Conservation (phyloP, 2,888 invertebrate species). For the Morinoia aosen region DNA sequence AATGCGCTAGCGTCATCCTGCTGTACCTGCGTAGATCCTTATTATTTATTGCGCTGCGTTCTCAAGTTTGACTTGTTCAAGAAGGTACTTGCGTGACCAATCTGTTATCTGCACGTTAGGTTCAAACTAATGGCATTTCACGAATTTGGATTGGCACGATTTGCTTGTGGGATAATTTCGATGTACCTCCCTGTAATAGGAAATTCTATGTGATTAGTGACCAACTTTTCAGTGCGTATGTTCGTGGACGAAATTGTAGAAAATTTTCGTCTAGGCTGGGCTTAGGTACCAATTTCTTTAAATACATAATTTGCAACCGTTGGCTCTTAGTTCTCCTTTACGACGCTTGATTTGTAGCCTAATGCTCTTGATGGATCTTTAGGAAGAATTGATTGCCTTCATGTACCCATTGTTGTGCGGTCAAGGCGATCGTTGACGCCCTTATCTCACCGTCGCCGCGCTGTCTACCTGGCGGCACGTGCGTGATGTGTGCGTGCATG, state of each 20-base stretch:
- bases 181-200: neutral
- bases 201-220: neutral
- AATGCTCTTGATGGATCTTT: neutral
- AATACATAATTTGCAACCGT: neutral
- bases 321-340: neutral
- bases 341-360: neutral
- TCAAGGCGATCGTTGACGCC: neutral
- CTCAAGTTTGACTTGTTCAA: neutral
- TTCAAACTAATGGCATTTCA: neutral
- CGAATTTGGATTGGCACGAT: neutral
- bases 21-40: neutral
- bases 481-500: too few species aligned
- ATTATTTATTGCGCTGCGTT: neutral
- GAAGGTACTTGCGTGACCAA: neutral
- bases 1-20: neutral
- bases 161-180: neutral
- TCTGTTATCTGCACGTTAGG: neutral
- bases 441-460: neutral
- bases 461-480: neutral
- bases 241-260: neutral
- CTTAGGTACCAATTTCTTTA: neutral
- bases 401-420: neutral
- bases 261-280: neutral
- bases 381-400: conserved; percentile 3
- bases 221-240: neutral